Evolutionary conservation across 2,888 invertebrate species (phyloP).

Genomic region (Drosophila colorata): DNA sequence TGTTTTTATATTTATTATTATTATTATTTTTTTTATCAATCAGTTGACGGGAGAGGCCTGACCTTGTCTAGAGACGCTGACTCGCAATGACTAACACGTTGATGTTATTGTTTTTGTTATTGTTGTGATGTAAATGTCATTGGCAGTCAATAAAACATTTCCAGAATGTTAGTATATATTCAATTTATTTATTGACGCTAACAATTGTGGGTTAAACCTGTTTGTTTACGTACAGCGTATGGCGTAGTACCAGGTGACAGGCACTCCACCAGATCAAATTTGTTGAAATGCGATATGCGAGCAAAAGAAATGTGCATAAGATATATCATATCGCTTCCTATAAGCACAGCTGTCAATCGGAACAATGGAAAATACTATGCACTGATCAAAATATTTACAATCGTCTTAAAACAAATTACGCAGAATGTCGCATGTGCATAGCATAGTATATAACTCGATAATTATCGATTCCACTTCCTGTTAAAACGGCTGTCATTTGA

Average conservation of each 20-base stretch:
- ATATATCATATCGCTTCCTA: constrained; percentile 17
- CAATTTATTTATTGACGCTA: constrained; percentile 40
- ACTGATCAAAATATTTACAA: constrained; percentile 12
- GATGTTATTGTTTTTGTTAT: constrained; percentile 20
- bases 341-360: constrained; percentile 5
- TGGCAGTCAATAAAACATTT: constrained; percentile 51
- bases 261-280: constrained; percentile 19
- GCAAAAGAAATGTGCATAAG: constrained; percentile 13
- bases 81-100: constrained; percentile 42
- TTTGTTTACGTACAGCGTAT: constrained; percentile 39
- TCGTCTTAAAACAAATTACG: background rate
- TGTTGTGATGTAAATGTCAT: constrained; percentile 52
- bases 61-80: constrained; percentile 39
- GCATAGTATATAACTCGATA: background rate
- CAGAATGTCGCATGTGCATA: no score
- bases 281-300: constrained; percentile 27
- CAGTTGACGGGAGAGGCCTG: constrained; percentile 30
- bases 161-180: constrained; percentile 45
- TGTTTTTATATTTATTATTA: background rate
- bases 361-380: constrained; percentile 4
- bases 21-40: constrained; percentile 34
- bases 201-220: constrained; percentile 55
- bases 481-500: background rate
- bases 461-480: background rate
- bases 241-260: constrained; percentile 5